A percentile compares a stretch with the other conserved stretches of the same genome.
Evolutionary conservation across 2,113 vertebrate species (phyloP).

Genomic region (Oreochromis aureus): DNA sequence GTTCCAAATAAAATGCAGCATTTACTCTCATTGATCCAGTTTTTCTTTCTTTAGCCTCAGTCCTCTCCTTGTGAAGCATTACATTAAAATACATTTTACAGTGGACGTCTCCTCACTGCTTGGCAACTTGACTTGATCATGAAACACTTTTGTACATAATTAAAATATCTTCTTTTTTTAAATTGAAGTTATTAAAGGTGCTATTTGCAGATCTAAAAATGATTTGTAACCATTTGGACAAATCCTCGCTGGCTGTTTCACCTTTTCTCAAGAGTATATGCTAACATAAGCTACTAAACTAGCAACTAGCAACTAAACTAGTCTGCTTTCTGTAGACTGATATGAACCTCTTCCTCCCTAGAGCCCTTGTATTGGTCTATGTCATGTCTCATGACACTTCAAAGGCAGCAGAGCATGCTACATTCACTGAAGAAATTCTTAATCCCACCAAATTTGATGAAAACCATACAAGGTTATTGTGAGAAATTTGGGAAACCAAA

Average conservation of each 20-base stretch:
- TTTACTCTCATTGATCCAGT: not conserved
- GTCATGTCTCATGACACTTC: not conserved
- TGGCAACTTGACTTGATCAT: not conserved
- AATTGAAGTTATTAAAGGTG: not conserved
- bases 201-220: not conserved
- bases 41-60: not conserved
- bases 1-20: not conserved
- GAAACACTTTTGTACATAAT: not conserved
- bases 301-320: not conserved
- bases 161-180: not conserved
- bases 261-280: not conserved
- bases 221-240: not conserved
- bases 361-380: not conserved
- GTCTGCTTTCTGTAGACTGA: not conserved
- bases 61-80: too few species aligned
- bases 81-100: not conserved
- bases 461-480: not conserved
- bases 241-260: fast-evolving
- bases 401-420: not conserved
- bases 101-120: not conserved
- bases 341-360: not conserved
- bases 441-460: not conserved
- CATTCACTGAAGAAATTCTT: not conserved
- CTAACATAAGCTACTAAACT: not conserved
- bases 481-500: not conserved